Base-by-base conservation (phyloP, 2,797 vertebrate species). In the Enteromius trimaculatus region DNA sequence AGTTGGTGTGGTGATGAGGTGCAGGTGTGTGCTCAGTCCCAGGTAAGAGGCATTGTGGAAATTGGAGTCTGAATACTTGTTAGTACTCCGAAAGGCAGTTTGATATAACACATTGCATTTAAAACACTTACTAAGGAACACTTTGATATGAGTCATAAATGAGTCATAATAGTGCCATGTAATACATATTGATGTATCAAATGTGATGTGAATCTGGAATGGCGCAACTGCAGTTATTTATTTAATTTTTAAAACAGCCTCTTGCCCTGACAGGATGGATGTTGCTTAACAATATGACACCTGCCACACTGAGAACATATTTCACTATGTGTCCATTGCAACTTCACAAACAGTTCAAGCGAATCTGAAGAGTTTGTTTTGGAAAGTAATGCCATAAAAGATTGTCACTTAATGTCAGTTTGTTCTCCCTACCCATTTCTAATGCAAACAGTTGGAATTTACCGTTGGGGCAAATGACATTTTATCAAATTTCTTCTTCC, bases 381-480 rank as follows among this genome's bases (percentile, higher is more conserved):
- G 51, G 60, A 75, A 84, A 80, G 21, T 26, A 62, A 62, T 26
- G 44, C 34, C 77, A 79, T 71, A 26, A 39, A 58, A 69, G 53
- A 23, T 0, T 17, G 64, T 69, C 68, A 72, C 65, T 51, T 76
- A 65, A 74, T 60, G 26, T n/a, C 65, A 51, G 78, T 71, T 58
- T 31, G 58, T 80, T 80, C 51, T 58, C 19, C 0, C 23, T 74
- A 51, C 34, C 51, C 17, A 42, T 72, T 37, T 72, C 26, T 14
- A 72, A 77, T 55, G 26, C 42, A 83, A 78, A 84, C 58, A 53
- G 34, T 80, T 31, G 39, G 51, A 77, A 82, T 49, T 47, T 42
- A 37, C 47, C 21, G 66, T 66, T 74, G 14, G 13, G 60, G 11
- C 11, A 31, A 55, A 65, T 72, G 6, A 3, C 34, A 31, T 76